Conservation (phyloP, 2,113 vertebrate genomes). For the Hemichromis elongatus region DNA sequence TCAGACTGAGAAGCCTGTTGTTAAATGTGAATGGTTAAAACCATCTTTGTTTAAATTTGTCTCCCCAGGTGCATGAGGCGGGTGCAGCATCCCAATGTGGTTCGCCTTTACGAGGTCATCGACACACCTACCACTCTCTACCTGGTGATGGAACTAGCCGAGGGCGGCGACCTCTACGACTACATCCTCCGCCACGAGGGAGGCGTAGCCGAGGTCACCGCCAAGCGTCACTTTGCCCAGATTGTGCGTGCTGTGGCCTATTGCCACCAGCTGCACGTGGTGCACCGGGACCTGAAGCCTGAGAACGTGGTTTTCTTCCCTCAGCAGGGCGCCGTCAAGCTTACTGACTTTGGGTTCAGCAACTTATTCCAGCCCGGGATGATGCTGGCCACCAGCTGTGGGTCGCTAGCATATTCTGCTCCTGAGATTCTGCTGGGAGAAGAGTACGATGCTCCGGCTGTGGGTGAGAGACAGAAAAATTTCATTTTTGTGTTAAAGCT, state of each 20-base stretch:
- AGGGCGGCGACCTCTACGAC: conserved; percentile 86
- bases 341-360: conserved; percentile 89
- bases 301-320: conserved; percentile 90
- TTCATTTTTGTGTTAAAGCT: background rate
- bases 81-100: conserved; percentile 88
- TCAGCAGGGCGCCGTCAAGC: conserved; percentile 83
- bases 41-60: background rate
- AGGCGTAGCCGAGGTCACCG: conserved; percentile 74
- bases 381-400: conserved; percentile 86
- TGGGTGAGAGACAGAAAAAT: conserved; percentile 72
- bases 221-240: conserved; percentile 85
- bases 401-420: conserved; percentile 84
- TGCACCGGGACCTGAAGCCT: conserved; percentile 86
- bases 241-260: conserved; percentile 83
- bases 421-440: conserved; percentile 87
- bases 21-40: background rate
- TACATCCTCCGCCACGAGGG: conserved; percentile 85
- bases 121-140: conserved; percentile 86
- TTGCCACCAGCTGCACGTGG: conserved; percentile 86
- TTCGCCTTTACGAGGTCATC: conserved; percentile 86
- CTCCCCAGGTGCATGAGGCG: conserved; percentile 79
- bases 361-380: conserved; percentile 84
- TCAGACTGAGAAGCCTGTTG: background rate
- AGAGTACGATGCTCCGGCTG: conserved; percentile 83
- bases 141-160: conserved; percentile 87